Evolutionary conservation across 2,888 invertebrate species (phyloP).

Genomic region (Bombylius major): DNA sequence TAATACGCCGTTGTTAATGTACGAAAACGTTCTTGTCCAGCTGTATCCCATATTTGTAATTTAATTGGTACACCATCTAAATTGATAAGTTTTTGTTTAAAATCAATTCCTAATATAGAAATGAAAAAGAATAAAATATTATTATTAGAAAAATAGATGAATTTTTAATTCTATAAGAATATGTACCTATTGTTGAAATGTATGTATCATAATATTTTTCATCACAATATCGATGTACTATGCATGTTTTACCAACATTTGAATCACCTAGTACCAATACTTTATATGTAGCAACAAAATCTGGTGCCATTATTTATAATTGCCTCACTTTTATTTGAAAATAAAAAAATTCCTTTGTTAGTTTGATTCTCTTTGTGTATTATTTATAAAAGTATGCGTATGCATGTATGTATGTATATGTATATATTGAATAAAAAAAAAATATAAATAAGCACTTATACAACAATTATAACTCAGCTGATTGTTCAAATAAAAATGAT

Average conservation of each 20-base stretch:
- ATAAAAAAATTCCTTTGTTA: neutral
- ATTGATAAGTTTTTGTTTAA: constrained; percentile 80
- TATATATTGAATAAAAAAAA: no score
- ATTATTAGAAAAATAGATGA: no score
- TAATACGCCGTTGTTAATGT: constrained; percentile 82
- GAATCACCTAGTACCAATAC: constrained; percentile 77
- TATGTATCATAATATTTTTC: constrained; percentile 83
- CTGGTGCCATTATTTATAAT: constrained; percentile 53
- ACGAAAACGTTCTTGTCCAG: constrained; percentile 49
- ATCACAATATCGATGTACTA: constrained; percentile 80
- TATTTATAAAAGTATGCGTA: no score
- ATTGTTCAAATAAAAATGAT: no score
- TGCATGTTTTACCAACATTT: constrained; percentile 82
- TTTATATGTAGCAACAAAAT: constrained; percentile 79
- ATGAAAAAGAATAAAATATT: neutral
- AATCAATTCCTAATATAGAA: constrained; percentile 62
- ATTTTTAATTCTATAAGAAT: no score
- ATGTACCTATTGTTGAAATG: constrained; percentile 76
- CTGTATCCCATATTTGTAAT: constrained; percentile 64
- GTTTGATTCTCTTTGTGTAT: no score
- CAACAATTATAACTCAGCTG: no score
- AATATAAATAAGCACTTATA: no score
- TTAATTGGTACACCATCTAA: constrained; percentile 76
- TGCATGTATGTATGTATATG: no score
- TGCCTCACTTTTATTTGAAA: neutral